Evolutionary conservation across 2,888 invertebrate species (phyloP).

Genomic region (Holacanthella duospinosa): DNA sequence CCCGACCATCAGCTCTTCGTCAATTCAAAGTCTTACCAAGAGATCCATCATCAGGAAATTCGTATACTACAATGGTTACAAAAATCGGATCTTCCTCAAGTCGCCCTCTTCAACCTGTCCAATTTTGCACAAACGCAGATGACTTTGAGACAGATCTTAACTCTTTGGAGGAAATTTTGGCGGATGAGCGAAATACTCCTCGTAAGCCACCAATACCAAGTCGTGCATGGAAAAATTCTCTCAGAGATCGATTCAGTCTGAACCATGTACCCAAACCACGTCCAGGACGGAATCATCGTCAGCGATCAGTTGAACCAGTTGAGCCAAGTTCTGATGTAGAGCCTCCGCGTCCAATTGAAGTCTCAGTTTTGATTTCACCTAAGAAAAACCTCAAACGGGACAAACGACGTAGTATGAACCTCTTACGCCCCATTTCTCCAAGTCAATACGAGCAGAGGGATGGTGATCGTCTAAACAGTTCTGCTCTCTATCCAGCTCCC

Average conservation of each 20-base stretch:
- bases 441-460: background rate
- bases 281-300: background rate
- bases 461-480: conserved; percentile 13
- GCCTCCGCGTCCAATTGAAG: conserved; percentile 33
- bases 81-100: background rate
- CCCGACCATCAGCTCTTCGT: background rate
- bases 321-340: background rate
- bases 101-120: background rate
- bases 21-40: background rate
- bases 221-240: background rate
- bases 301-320: background rate
- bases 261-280: background rate
- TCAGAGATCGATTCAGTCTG: too few relatives aligned
- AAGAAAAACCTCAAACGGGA: conserved; percentile 14
- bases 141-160: conserved; percentile 21
- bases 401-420: conserved; percentile 31
- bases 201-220: background rate
- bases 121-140: background rate
- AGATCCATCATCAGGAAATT: background rate
- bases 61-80: background rate
- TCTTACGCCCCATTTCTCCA: conserved; percentile 24
- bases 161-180: conserved; percentile 20
- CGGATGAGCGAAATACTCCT: conserved; percentile 11
- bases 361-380: conserved; percentile 33
- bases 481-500: conserved; percentile 8